A percentile compares a stretch with the other conserved stretches of the same genome.
phyloP scores from a whole-genome alignment of 2,888 invertebrate genomes.

The Harpagoxenus sublaevis region DNA sequence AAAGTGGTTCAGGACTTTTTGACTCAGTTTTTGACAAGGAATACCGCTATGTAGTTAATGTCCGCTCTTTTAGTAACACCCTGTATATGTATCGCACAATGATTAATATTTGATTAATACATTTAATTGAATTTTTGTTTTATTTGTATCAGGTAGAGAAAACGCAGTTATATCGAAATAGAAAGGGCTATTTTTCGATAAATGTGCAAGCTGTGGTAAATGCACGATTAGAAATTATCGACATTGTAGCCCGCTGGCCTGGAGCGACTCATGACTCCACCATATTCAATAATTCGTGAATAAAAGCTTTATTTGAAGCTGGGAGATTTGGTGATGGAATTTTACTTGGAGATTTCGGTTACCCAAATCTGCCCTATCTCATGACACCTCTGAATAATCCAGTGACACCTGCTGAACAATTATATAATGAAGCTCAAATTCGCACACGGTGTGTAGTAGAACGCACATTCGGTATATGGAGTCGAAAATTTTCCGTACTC shows the following conservation, averaged over 20 bases:
- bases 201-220: neutral
- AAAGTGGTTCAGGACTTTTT: no score
- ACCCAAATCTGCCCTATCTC: slow-evolving; percentile 9
- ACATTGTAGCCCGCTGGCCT: no score
- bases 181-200: slow-evolving; percentile 5
- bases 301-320: slow-evolving; percentile 4
- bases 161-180: slow-evolving; percentile 14
- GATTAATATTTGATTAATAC: slow-evolving; percentile 8
- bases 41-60: no score
- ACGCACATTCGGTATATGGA: slow-evolving; percentile 1
- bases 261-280: no score
- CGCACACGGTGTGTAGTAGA: neutral
- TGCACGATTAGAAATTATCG: no score
- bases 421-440: slow-evolving; percentile 14
- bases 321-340: slow-evolving; percentile 4
- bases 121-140: slow-evolving; percentile 10
- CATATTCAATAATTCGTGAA: neutral
- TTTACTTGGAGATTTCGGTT: neutral
- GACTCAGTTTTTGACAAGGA: no score
- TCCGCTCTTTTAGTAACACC: no score
- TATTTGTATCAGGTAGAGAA: slow-evolving; percentile 8
- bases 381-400: slow-evolving; percentile 2
- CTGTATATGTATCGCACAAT: neutral
- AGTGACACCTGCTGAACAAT: neutral
- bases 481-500: slow-evolving; percentile 1